Conservation (phyloP, 2,888 invertebrate genomes). For the Synanthedon vespiformis region DNA sequence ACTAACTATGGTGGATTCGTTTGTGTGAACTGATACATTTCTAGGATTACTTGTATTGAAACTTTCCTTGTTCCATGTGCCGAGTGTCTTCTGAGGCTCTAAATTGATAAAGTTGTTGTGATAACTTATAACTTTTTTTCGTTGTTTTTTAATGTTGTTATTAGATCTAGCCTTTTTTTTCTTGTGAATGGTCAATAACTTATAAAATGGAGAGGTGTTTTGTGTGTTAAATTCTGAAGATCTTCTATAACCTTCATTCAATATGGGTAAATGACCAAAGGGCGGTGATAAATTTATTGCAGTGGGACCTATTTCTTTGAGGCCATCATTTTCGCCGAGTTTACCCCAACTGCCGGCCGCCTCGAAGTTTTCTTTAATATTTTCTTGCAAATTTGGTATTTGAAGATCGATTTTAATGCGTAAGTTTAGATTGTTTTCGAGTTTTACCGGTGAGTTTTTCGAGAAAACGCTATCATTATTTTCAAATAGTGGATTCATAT, state of each 20-base stretch:
- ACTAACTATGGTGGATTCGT: too few relatives aligned
- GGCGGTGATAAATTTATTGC: constrained; percentile 35
- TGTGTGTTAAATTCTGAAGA: constrained; percentile 12
- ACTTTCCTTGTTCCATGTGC: constrained; percentile 17
- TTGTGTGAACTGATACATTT: too few relatives aligned
- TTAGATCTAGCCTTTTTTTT: constrained; percentile 43
- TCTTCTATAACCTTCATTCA: constrained; percentile 35
- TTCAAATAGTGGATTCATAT: not conserved
- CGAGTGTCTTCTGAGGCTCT: constrained; percentile 22
- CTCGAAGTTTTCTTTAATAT: constrained; percentile 14
- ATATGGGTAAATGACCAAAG: constrained; percentile 39
- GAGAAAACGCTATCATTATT: constrained; percentile 4
- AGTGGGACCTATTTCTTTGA: not conserved
- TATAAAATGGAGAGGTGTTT: constrained; percentile 30
- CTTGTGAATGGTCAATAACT: constrained; percentile 42
- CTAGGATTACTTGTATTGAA: constrained; percentile 9
- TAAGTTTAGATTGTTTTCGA: constrained; percentile 38
- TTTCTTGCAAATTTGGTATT: constrained; percentile 35
- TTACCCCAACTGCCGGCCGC: too few relatives aligned
- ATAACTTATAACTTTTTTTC: constrained; percentile 42
- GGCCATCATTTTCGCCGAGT: constrained; percentile 10
- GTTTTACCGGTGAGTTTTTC: constrained; percentile 11
- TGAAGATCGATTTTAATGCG: constrained; percentile 51
- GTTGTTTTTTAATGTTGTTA: constrained; percentile 42
- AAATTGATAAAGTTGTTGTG: constrained; percentile 31